Evolutionary conservation across 2,113 vertebrate genomes (phyloP).

Genomic region (Myiozetetes cayanensis): DNA sequence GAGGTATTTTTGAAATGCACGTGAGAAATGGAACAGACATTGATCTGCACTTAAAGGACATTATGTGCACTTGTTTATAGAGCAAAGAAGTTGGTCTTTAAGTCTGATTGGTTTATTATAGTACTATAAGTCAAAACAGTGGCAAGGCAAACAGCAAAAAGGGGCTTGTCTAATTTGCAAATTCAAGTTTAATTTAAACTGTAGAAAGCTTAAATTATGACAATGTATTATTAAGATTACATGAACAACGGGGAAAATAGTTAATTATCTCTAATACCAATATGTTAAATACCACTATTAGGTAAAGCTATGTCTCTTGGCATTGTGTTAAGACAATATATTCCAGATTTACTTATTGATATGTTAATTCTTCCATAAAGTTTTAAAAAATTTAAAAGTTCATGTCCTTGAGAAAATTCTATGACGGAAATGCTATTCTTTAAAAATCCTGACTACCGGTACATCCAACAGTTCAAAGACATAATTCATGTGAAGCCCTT

Average conservation of each 20-base stretch:
- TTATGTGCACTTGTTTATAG: not conserved
- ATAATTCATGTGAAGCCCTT: not conserved
- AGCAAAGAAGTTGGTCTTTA: not conserved
- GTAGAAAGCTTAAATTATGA: not conserved
- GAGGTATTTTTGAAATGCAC: not conserved
- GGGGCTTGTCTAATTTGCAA: not conserved
- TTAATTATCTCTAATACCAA: not conserved
- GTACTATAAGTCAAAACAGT: not conserved
- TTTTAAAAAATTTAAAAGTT: not conserved
- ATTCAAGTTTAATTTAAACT: not conserved
- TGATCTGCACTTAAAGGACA: constrained; percentile 33
- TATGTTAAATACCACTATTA: not conserved
- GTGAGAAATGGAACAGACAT: not conserved
- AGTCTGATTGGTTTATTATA: not conserved
- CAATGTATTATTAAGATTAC: not conserved
- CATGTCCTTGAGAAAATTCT: not conserved
- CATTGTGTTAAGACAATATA: not conserved
- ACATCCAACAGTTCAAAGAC: not conserved
- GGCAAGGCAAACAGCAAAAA: not conserved
- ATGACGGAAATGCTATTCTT: not conserved
- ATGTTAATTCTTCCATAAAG: not conserved
- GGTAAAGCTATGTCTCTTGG: not conserved
- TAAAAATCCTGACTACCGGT: not conserved
- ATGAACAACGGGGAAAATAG: not conserved
- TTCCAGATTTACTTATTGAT: not conserved